Percentiles rank a stretch among this genome's conserved stretches.
These are phyloP conservation scores for Bathynomus jamesi DNA, from an alignment of 1,140 invertebrate genomes.

Conservation along the genomic window DNA sequence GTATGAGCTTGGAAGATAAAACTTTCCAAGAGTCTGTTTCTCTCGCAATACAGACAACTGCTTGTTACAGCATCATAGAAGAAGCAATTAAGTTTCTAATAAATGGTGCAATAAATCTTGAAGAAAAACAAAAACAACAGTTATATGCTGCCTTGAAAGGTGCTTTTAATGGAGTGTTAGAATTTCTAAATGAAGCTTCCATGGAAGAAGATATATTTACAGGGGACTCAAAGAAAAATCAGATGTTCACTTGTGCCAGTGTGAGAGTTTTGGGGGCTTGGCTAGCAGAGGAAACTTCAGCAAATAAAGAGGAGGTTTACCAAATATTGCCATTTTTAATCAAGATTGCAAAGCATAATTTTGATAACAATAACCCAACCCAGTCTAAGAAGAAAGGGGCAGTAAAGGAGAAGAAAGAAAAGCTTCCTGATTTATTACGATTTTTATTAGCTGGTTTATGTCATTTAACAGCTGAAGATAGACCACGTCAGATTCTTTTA, in stretches of 20 bases:
- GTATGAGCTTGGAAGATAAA: constrained; percentile 83
- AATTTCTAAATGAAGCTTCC: constrained; percentile 58
- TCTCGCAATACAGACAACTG: constrained; percentile 57
- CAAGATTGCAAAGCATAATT: constrained; percentile 37
- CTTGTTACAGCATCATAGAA: constrained; percentile 78
- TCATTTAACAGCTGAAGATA: constrained; percentile 81
- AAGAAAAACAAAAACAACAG: constrained; percentile 81
- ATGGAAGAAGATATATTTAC: constrained; percentile 24
- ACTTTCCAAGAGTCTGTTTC: constrained; percentile 62
- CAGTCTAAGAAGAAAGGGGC: constrained; percentile 24
- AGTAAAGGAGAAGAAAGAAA: constrained; percentile 48
- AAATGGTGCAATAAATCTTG: constrained; percentile 65
- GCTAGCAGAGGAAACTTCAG: constrained; percentile 84
- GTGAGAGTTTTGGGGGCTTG: constrained; percentile 75
- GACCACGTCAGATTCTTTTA: constrained; percentile 69
- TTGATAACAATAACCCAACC: constrained; percentile 29
- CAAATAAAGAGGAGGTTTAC: constrained; percentile 73
- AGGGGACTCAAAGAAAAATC: constrained; percentile 23
- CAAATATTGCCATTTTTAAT: constrained; percentile 46
- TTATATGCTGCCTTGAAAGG: constrained; percentile 73
- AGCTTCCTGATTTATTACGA: constrained; percentile 60
- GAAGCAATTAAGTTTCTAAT: constrained; percentile 69
- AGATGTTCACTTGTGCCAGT: constrained; percentile 50
- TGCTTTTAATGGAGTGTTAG: constrained; percentile 72
- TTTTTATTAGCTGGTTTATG: constrained; percentile 78